phyloP scores from a whole-genome alignment of 2,888 invertebrate genomes.

The Philhelius pedissequus region DNA sequence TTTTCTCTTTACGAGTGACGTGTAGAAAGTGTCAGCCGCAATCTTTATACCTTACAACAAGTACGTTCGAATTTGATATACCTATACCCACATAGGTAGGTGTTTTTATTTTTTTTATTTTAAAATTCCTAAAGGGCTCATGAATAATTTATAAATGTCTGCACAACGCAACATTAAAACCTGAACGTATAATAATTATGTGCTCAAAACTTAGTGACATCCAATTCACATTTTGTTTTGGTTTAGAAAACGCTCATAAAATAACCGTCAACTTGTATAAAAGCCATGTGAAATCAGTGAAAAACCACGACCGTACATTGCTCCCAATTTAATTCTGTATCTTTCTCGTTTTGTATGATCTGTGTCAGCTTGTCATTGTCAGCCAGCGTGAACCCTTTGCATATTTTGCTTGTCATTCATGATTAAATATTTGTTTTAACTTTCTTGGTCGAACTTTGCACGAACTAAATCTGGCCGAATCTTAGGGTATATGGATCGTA shows the following conservation, averaged over 20 bases:
- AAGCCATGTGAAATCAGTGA: not conserved
- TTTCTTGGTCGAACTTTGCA: no score
- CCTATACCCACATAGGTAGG: no score
- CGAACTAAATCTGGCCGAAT: no score
- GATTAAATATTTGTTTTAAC: no score
- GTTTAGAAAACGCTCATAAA: not conserved
- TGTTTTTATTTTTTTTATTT: not conserved
- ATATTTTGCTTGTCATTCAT: not conserved
- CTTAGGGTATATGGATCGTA: no score
- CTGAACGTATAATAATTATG: not conserved
- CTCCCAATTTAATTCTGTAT: not conserved
- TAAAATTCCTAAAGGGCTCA: slow-evolving; percentile 9
- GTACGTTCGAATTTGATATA: not conserved
- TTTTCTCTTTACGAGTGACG: slow-evolving; percentile 8
- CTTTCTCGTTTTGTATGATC: not conserved
- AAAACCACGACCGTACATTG: not conserved
- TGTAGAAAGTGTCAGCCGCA: slow-evolving; percentile 17
- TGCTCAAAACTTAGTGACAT: not conserved
- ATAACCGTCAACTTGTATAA: not conserved
- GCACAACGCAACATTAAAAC: not conserved
- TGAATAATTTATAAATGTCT: slow-evolving; percentile 11
- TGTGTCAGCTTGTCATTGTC: not conserved
- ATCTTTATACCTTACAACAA: not conserved
- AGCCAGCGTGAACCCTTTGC: not conserved
- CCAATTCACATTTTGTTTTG: not conserved